Evolutionary conservation across 2,113 vertebrate genomes (phyloP).

Genomic region (Epinephelus lanceolatus): DNA sequence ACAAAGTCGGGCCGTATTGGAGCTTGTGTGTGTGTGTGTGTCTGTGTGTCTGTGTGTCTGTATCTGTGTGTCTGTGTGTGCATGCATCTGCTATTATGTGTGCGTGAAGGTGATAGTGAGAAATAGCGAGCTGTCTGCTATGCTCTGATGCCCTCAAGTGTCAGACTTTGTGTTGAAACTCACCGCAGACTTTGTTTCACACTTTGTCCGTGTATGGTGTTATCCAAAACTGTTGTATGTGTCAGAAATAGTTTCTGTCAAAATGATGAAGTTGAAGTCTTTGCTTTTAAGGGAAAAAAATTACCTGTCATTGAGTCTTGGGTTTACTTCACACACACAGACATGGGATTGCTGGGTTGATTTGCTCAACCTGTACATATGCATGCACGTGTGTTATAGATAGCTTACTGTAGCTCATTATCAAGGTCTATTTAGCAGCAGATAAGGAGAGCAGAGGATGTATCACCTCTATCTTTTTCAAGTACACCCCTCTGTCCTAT

Average conservation of each 20-base stretch:
- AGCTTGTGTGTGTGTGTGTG: background rate
- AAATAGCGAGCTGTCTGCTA: slow-evolving; percentile 28
- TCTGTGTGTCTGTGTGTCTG: background rate
- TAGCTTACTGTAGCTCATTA: slow-evolving; percentile 2
- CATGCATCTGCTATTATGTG: background rate
- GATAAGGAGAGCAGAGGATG: background rate
- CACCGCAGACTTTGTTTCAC: slow-evolving; percentile 27
- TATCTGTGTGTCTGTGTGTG: background rate
- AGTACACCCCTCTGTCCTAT: background rate
- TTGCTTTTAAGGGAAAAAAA: slow-evolving; percentile 6
- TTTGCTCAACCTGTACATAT: background rate
- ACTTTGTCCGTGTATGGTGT: slow-evolving; percentile 29
- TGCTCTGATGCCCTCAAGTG: slow-evolving; percentile 37
- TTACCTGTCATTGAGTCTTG: background rate
- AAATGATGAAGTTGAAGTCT: slow-evolving; percentile 3
- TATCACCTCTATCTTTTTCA: background rate
- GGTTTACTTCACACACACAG: background rate
- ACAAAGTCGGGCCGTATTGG: slow-evolving; percentile 16
- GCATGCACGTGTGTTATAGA: background rate
- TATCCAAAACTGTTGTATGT: background rate
- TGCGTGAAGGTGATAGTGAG: slow-evolving; percentile 24
- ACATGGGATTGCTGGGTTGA: background rate
- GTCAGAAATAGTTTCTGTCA: slow-evolving; percentile 20
- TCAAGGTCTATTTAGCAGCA: slow-evolving; percentile 8
- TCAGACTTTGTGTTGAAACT: slow-evolving; percentile 28